Base-by-base conservation (phyloP, 2,888 invertebrate genomes). In the Rugalucina vietnamica region DNA sequence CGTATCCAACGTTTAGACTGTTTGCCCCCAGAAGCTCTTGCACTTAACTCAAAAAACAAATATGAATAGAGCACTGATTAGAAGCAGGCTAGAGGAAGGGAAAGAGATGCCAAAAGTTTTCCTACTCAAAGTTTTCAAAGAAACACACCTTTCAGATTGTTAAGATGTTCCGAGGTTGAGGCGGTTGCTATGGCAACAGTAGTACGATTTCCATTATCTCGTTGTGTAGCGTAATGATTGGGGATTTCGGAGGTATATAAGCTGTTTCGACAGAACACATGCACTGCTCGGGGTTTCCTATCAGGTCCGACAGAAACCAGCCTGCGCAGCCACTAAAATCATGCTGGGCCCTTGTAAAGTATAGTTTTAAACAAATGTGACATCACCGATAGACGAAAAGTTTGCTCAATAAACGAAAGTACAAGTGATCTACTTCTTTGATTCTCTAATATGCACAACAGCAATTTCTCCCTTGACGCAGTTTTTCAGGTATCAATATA, bases 81-180 rank as follows among this genome's bases (percentile, higher is more conserved):
- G 65, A 65, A 34, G 65, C 32, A 65, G 34, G 21, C 65, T 65
- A 32, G 34, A 65, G 65, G 34, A 32, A 65, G 65, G 65, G 12
- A 54, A 18, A 65, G 49, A 29, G 39, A 78, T 50, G 54, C 49
- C 54, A 71, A 39, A 37, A 32, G 69, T 79, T 79, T 76, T 81
- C 86, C 79, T 81, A 83, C 84, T 84, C 83, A 79, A 81, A 81
- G 79, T 83, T 86, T 86, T 81, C 76, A 78, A 83, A 81, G 81
- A 81, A 86, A 79, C 79, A 76, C 81, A 81, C 82, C 81, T 72
- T 73, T 39, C 73, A 70, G 83, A 86, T 84, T 50, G 74, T 81
- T 79, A 70, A 74, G 81, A 79, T 81, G 82, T 72, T 83, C 76
- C 54, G 81, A 84, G 74, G 82, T 81, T 80, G 72, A 77, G 82